Evolutionary conservation across 2,888 invertebrate genomes (phyloP), one percentile per base, ranked within the genome.

Genomic region (Melieria picta): DNA sequence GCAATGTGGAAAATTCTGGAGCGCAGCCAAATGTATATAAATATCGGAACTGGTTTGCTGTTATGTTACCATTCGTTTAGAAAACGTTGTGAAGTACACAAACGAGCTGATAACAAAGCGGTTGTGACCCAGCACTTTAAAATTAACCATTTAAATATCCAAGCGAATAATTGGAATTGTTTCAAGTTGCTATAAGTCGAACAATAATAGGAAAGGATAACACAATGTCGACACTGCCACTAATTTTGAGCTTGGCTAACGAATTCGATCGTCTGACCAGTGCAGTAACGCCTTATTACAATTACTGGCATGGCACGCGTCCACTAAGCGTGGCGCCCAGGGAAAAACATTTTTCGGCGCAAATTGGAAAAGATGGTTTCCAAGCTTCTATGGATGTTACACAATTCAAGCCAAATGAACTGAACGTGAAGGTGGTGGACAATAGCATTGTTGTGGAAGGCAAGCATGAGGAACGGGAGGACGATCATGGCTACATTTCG

Each of bases 401-500:
- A 72, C 91, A 92, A 77, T 93, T 92, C 79, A 86, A 90, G 13
- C 92, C 93, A 0, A 89, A 89, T 13, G 93, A 93, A 84, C 88
- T 93, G 13, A 88, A 90, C 61, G 89, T 94, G 61, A 94, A 93
- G 87, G 88, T 92, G 65, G 88, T 89, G 72, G 75, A 75, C 58
- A 58, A 73, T 16, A 61, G 58, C 71, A 88, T 93, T 9, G 84
- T 91, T 4, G 88, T 91, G 7, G 92, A 93, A 82, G 94, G 91
- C 5, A 91, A 91, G 80, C 92, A 93, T 80, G 91, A 92, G 80
- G 92, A 92, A 76, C 90, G 90, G 74, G 88, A 90, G 62, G 93
- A 93, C 77, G 90, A 91, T 45, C 91, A 92, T 76, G 94, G 94
- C 0, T 92, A 87, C 83, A 91, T 95, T 62, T 92, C 93, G 3